Base-by-base conservation (phyloP, 2,113 vertebrate species). In the Mellivora capensis region DNA sequence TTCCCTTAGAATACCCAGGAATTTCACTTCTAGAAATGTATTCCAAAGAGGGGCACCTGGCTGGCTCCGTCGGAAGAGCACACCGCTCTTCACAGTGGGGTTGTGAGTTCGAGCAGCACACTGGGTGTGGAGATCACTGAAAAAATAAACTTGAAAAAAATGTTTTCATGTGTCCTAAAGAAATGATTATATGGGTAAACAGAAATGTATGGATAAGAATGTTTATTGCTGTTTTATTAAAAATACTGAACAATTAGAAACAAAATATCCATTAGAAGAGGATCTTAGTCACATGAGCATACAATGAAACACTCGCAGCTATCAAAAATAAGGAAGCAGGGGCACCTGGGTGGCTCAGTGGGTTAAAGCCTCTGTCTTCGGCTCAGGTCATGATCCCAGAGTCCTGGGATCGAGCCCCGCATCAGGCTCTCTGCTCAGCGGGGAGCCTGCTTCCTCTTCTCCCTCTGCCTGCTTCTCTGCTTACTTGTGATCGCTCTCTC, bases 1-100 rank as follows among this genome's bases (percentile, higher is more conserved):
- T 76, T 93, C 62, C 44, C 62, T 54, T 69, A 69, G 42, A 81
- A 62, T 15, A 91, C n/a, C 27, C 47, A 93, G 74, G 37, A 85
- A 82, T 94, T 94, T 91, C 94, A 93, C 47, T 85, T 90, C 44
- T 86, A 86, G 85, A 82, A 93, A 93, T 85, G 23, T 47, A 94
- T 77, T 57, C 64, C 64, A 31, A 91, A 87, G 54, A 91, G 42
- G 14, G 42, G 72, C 0, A 2, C 42, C 25, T 47, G 72, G 25
- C 72, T 27, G 6, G 27, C 72, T 76, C 14, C 1, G 71, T 74
- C 14, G 4, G 72, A 76, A 47, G 42, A 76, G 72, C 39, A 76
- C 27, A 7, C 25, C 27, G 17, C 72, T 29, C 39, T 76, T 47
- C 42, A 76, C 27, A 25, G 4, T 76, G 27, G 42, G 72, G 39